Conservation (phyloP, 2,797 vertebrate genomes). For the Chelon labrosus region DNA sequence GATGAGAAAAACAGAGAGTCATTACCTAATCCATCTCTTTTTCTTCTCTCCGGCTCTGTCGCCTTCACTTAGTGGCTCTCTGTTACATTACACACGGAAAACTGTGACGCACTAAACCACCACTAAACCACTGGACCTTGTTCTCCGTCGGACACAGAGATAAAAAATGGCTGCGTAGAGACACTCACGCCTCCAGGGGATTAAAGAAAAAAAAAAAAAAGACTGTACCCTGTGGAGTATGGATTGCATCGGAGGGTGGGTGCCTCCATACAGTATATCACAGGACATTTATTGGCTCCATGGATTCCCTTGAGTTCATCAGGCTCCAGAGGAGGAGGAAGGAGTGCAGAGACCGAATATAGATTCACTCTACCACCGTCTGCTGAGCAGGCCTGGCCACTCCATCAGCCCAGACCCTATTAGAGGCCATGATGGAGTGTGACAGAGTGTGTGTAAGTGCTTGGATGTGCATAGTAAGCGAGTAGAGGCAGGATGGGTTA, state of each 20-base stretch:
- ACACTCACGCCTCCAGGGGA: constrained; percentile 24
- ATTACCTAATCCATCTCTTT: constrained; percentile 48
- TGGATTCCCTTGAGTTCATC: constrained; percentile 73
- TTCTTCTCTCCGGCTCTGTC: constrained; percentile 30
- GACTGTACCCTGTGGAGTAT: constrained; percentile 36
- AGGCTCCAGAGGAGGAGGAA: constrained; percentile 63
- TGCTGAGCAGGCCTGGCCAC: constrained; percentile 62
- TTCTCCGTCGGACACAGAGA: constrained; percentile 5
- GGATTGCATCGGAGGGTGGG: constrained; percentile 62
- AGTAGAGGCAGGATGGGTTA: constrained; percentile 25
- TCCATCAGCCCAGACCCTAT: constrained; percentile 67
- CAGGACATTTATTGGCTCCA: constrained; percentile 71
- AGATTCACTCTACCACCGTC: constrained; percentile 70
- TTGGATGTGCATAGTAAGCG: constrained; percentile 54
- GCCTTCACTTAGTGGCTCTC: constrained; percentile 43
- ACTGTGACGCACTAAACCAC: constrained; percentile 21
- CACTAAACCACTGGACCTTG: constrained; percentile 24
- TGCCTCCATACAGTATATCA: constrained; percentile 65
- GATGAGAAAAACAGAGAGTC: constrained; percentile 41
- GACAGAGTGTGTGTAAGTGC: constrained; percentile 58
- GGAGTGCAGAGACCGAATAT: constrained; percentile 75
- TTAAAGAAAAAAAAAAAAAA: constrained; percentile 1
- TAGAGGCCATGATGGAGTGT: constrained; percentile 74
- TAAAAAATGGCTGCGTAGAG: constrained; percentile 37
- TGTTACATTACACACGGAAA: constrained; percentile 5